Evolutionary conservation across 2,888 invertebrate species (phyloP), one percentile per base, ranked within the genome.

Genomic region (Pachycephus smyrnensis): DNA sequence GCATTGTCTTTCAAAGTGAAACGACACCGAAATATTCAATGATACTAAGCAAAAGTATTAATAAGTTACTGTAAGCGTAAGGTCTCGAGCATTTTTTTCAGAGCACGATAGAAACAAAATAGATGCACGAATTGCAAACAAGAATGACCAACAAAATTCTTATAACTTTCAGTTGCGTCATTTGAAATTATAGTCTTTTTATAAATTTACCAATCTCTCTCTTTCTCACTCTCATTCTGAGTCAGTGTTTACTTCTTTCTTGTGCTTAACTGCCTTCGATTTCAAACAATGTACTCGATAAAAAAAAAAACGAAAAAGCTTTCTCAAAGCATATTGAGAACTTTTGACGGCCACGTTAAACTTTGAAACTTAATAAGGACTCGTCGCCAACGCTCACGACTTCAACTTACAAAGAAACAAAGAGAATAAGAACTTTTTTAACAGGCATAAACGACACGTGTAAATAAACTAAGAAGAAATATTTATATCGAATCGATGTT

Each of bases 401-500:
- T 55, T 55, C 55, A 15, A 55, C 55, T 55, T 55, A 55, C 55
- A 55, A 55, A 55, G 55, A 55, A 55, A 55, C 23, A 55, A 55
- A 55, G 15, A 15, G 40, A 40, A 40, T 40, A 55, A 23, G 15
- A 55, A 55, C 23, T 55, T 55, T 55, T 55, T 55, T 55, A 55
- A 6, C 23, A 55, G 23, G 9, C 55, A 15, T 40, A 40, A 68
- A 75, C 23, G 33, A 76, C 69, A 73, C 35, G 73, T 79, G 79
- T 79, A 76, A 76, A 79, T 79, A 79, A 76, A 68, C 40, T 76
- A 69, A 40, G 76, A 69, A 76, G 76, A 81, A 85, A 80, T 85
- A 85, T 85, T 84, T 85, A 84, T 85, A 85, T 85, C 84, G 81
- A 80, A 81, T 78, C 84, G 55, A 55, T 55, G 55, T 55, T 55